Base-by-base conservation (phyloP, 2,888 invertebrate species). In the Mythimna loreyi region DNA sequence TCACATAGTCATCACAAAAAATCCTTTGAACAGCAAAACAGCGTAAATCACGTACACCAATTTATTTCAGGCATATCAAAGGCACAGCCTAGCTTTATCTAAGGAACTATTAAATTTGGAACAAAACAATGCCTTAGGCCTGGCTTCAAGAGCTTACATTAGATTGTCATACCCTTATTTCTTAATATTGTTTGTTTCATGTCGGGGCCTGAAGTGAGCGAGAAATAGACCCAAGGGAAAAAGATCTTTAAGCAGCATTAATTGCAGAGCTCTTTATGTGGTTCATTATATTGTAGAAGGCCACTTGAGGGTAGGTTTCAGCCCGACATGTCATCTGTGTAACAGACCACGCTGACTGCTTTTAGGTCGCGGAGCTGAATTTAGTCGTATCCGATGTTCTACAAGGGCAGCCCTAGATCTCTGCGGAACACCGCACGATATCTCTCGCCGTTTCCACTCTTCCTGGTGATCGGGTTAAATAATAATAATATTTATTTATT, bases 131-230 rank as follows among this genome's bases (percentile, higher is more conserved):
- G 67, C 66, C 72, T 53, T 21, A 1, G 49, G 72, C 23, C 52
- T 63, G 58, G 47, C 64, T 67, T 47, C 68, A 68, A 76, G 62
- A 65, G 47, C 33, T 33, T 25, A n/a, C 47, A 62, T 75, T 57
- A 72, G 49, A 64, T 57, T 69, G 64, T 75, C 61, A 62, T 52
- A 66, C 58, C 43, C 55, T 61, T 69, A 56, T 55, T 68, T 71
- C 67, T 79, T 71, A 36, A 57, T 40, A 61, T 23, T 50, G 55
- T 71, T 68, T 64, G 56, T 67, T 79, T 68, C 36, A 16, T 64
- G 80, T 72, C 23, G 52, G 49, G 82, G 6, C 40, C 16, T 53
- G 19, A 75, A 75, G 1, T 43, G 0, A 61, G 74, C 33, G 82
- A 23, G 47, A 36, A 36, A 47, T 25, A 43, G 6, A 6, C 6